phyloP scores from a whole-genome alignment of 2,888 invertebrate species.

The Drosophila koepferae region DNA sequence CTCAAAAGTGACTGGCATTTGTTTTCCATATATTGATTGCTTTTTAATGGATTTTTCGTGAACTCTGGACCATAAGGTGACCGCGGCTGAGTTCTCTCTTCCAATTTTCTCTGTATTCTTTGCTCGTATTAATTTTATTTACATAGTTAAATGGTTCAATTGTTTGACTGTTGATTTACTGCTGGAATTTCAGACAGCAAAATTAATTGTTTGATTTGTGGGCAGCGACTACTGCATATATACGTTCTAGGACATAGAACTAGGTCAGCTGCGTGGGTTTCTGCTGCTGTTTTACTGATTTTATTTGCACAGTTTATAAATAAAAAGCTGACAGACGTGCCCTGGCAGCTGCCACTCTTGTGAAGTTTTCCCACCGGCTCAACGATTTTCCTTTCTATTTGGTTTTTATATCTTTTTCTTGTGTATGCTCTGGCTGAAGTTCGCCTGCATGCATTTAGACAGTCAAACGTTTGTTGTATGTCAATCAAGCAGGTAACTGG shows the following conservation, averaged over 20 bases:
- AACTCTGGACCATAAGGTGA: constrained; percentile 61
- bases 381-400: not conserved
- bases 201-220: constrained; percentile 79
- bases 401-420: constrained; percentile 13
- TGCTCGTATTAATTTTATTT: constrained; percentile 72
- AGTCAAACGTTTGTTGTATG: constrained; percentile 33
- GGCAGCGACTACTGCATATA: constrained; percentile 16
- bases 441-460: constrained; percentile 33
- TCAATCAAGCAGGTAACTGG: constrained; percentile 64
- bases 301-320: constrained; percentile 79
- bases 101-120: constrained; percentile 14
- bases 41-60: constrained; percentile 79
- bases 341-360: constrained; percentile 56
- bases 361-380: constrained; percentile 46
- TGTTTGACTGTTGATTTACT: constrained; percentile 79
- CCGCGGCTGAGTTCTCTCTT: not conserved
- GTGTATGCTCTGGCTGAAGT: constrained; percentile 20
- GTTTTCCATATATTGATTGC: constrained; percentile 79
- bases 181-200: constrained; percentile 76
- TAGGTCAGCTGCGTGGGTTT: constrained; percentile 44
- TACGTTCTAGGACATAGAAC: constrained; percentile 1
- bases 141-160: constrained; percentile 81
- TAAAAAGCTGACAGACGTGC: constrained; percentile 64
- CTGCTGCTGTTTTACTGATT: constrained; percentile 66
- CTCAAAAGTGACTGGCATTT: constrained; percentile 71